A percentile compares a stretch with the other conserved stretches of the same genome.
Evolutionary conservation across 2,888 invertebrate species (phyloP).

Genomic region (Hololepta plana): DNA sequence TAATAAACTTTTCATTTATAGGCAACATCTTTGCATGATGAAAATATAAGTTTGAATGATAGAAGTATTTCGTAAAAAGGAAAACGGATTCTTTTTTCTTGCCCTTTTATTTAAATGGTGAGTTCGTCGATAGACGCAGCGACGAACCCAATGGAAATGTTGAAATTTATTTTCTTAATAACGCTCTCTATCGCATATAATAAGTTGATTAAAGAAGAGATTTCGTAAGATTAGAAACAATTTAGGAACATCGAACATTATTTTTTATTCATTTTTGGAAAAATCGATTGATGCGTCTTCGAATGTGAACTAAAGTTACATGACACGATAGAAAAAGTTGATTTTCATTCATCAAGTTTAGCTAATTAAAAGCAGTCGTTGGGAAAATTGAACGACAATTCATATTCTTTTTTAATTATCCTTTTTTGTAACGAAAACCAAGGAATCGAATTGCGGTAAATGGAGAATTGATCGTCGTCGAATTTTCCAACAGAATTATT

Average conservation of each 20-base stretch:
- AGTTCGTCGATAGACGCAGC: no score
- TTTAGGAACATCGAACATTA: slow-evolving; percentile 10
- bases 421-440: no score
- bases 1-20: slow-evolving; percentile 18
- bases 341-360: no score
- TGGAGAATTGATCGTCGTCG: slow-evolving; percentile 4
- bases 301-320: no score
- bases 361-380: neutral
- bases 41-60: slow-evolving; percentile 1
- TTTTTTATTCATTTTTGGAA: no score
- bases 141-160: no score
- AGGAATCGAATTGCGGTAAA: neutral
- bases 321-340: no score
- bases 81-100: slow-evolving; percentile 2
- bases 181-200: no score
- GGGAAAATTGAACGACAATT: neutral
- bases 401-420: no score
- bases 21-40: slow-evolving; percentile 4
- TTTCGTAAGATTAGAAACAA: slow-evolving; percentile 5
- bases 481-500: slow-evolving; percentile 2
- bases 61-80: neutral
- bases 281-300: no score
- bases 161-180: no score
- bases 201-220: slow-evolving; percentile 2
- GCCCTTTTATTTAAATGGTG: slow-evolving; percentile 1